A percentile compares a stretch with the other conserved stretches of the same genome.
These are phyloP conservation scores for Argyresthia goedartella DNA, from an alignment of 2,888 invertebrate species.

Conservation along the genomic window DNA sequence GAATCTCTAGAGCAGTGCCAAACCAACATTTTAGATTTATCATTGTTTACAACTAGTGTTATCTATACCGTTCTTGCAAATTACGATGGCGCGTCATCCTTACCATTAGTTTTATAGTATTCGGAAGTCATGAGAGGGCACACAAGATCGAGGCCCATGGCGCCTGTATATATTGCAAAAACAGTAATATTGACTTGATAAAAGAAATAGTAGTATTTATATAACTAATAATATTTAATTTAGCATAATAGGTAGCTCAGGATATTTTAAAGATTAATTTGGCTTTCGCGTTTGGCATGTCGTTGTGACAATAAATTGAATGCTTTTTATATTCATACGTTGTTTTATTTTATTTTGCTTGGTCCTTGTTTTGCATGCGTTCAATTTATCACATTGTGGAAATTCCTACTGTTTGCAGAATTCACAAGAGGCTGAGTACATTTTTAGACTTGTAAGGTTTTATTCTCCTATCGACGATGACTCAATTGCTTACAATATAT, in stretches of 20 bases:
- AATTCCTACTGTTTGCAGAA: conserved; percentile 62
- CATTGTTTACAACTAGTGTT: conserved; percentile 35
- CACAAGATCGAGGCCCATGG: too few species aligned
- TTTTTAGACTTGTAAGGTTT: not conserved
- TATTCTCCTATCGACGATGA: too few species aligned
- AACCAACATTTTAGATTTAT: conserved; percentile 33
- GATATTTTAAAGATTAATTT: conserved; percentile 38
- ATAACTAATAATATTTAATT: conserved; percentile 59
- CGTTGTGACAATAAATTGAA: conserved; percentile 64
- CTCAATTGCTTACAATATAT: too few species aligned
- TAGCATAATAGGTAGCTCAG: conserved; percentile 47
- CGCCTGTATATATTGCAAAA: not conserved
- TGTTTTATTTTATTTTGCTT: conserved; percentile 40
- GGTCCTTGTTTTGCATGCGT: conserved; percentile 48
- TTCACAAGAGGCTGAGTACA: conserved; percentile 27
- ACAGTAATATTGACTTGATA: too few species aligned
- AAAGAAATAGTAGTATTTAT: conserved; percentile 57
- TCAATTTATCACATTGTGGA: conserved; percentile 25
- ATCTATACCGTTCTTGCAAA: conserved; percentile 13
- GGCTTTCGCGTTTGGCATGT: conserved; percentile 62
- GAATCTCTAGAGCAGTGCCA: conserved; percentile 63
- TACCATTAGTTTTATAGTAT: not conserved
- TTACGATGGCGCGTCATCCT: conserved; percentile 7
- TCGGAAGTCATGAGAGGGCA: too few species aligned
- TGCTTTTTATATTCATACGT: conserved; percentile 45